Evolutionary conservation across 2,797 vertebrate species (phyloP), one percentile per base, ranked within the genome.

Genomic region (Tangara arthus): DNA sequence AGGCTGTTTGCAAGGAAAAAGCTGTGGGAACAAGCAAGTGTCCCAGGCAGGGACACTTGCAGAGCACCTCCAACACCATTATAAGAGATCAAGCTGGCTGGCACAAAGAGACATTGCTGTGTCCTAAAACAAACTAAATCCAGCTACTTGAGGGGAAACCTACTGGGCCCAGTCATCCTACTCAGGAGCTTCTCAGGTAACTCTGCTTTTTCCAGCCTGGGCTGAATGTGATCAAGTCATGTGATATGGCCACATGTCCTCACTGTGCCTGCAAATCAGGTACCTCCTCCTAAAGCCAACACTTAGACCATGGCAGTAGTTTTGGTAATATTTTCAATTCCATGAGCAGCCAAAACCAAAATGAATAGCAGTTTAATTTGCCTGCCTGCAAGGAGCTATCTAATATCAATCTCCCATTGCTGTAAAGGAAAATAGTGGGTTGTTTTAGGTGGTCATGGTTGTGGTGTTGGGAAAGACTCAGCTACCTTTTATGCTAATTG

Each of bases 401-500:
- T 97, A 95, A 91, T 95, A 95, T 93, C 82, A 89, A 50, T 85
- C 70, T 93, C 57, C 55, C 75, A 28, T 93, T 94, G 84, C 63
- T 84, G 37, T 79, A 26, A 32, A 69, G 72, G 92, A 96, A 95
- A 96, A 89, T 27, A 96, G 61, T 59, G 17, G 21, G 63, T 85
- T 94, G 46, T 73, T 88, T 91, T 52, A 81, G 39, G 82, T 90
- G 20, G 35, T 59, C 8, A 63, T 90, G 27, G 37, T 55, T 4
- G 1, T 80, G 55, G n/a, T 87, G 50, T 70, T 95, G 76, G 84
- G 59, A 88, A 94, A 73, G 59, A 80, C 78, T 82, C 70, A 68
- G 69, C 61, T 93, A 92, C 89, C 91, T 95, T 92, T 90, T 60
- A 90, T 30, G 12, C 61, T 96, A 96, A 97, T 97, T 97, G 87